Conservation (phyloP, 2,113 vertebrate species). For the Scomber japonicus region DNA sequence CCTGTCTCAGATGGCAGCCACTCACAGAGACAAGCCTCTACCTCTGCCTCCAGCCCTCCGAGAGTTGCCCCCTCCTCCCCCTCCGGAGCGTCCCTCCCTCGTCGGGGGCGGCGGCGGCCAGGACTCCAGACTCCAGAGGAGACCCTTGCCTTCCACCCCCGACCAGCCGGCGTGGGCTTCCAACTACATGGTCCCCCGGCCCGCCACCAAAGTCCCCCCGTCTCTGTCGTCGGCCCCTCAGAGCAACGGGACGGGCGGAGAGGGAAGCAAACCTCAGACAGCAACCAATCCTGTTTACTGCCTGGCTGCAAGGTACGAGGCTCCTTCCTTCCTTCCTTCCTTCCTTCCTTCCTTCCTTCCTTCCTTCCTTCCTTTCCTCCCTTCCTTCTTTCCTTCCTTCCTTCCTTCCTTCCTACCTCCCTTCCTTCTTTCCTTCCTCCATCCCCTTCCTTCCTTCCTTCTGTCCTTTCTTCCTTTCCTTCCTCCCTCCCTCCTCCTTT, state of each 20-base stretch:
- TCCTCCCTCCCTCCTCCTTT: too few relatives aligned
- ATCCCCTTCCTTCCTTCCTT: too few relatives aligned
- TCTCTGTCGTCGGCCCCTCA: conserved; percentile 55
- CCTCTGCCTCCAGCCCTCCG: conserved; percentile 93
- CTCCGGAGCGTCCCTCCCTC: conserved; percentile 91
- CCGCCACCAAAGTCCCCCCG: conserved; percentile 85
- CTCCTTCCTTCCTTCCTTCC: background rate
- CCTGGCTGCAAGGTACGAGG: conserved; percentile 89
- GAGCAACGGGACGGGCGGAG: conserved; percentile 69
- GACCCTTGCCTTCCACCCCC: conserved; percentile 93
- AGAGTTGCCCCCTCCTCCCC: conserved; percentile 93
- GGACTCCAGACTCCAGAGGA: conserved; percentile 90
- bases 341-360: too few relatives aligned
- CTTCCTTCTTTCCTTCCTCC: too few relatives aligned
- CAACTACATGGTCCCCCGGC: conserved; percentile 90
- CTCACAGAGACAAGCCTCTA: conserved; percentile 96
- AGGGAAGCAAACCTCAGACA: conserved; percentile 89
- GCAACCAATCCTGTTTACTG: conserved; percentile 96
- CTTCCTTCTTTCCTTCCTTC: too few relatives aligned
- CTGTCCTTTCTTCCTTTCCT: too few relatives aligned
- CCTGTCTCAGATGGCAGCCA: conserved; percentile 83
- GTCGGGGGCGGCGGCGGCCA: conserved; percentile 55
- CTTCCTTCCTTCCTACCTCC: too few relatives aligned
- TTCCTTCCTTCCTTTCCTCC: too few relatives aligned
- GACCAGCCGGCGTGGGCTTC: conserved; percentile 88